phyloP scores from a whole-genome alignment of 1,140 invertebrate genomes.

The Antheraea mylitta region DNA sequence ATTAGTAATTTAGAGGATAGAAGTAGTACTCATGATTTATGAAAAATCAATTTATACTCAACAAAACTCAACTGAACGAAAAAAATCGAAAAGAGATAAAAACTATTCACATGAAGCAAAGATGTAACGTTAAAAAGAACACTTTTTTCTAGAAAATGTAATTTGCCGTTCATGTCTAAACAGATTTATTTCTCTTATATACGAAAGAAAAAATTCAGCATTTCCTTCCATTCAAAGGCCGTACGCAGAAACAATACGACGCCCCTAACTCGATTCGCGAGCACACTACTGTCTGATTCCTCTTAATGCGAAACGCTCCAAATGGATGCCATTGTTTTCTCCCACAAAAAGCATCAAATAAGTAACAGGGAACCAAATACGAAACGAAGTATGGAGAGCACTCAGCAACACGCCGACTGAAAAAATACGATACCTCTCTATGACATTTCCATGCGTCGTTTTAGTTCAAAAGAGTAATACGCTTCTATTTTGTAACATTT shows the following conservation, averaged over 20 bases:
- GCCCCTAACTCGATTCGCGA: conserved; percentile 32
- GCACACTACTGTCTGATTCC: conserved; percentile 38
- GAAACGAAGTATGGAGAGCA: conserved; percentile 47
- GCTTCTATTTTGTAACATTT: conserved; percentile 34
- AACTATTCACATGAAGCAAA: background rate
- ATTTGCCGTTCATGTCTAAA: background rate
- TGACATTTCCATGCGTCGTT: conserved; percentile 55
- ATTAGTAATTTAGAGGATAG: no score
- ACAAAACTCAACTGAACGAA: background rate
- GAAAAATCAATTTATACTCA: background rate
- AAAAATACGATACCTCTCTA: conserved; percentile 60
- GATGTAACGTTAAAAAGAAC: background rate
- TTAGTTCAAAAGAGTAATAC: conserved; percentile 5
- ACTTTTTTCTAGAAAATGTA: background rate
- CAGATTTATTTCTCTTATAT: background rate
- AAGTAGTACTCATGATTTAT: no score
- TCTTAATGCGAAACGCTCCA: conserved; percentile 49
- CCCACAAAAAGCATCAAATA: conserved; percentile 55
- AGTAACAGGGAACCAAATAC: conserved; percentile 38
- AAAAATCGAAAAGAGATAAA: background rate
- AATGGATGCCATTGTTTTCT: conserved; percentile 60
- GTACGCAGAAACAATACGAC: conserved; percentile 14
- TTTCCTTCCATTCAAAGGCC: background rate
- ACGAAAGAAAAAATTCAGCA: background rate
- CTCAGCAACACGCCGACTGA: conserved; percentile 24